Evolutionary conservation across 1,140 invertebrate genomes (phyloP).

Genomic region (Heliconius congener): DNA sequence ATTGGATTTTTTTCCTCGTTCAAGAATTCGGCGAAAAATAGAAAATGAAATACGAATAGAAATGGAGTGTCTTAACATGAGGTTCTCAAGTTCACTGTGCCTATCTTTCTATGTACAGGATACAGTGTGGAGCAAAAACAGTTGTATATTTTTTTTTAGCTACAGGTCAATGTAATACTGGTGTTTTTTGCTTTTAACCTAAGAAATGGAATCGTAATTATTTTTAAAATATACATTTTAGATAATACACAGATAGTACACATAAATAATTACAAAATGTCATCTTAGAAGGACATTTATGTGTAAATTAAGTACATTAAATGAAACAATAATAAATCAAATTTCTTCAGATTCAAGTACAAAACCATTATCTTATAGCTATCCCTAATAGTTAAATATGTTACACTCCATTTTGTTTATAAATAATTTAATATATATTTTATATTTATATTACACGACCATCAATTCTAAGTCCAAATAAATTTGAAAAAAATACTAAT

Average conservation of each 20-base stretch:
- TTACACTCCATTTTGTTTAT: constrained; percentile 22
- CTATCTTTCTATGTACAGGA: too few relatives aligned
- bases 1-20: too few relatives aligned
- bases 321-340: not conserved
- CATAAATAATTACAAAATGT: not conserved
- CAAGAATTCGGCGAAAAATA: too few relatives aligned
- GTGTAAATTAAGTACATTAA: not conserved
- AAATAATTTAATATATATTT: not conserved
- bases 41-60: too few relatives aligned
- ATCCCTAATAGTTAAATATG: constrained; percentile 12
- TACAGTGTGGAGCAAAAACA: too few relatives aligned
- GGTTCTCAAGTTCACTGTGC: too few relatives aligned
- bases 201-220: not conserved
- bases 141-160: too few relatives aligned
- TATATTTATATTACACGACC: too few relatives aligned
- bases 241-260: too few relatives aligned
- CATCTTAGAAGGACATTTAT: not conserved
- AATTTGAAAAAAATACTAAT: not conserved
- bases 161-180: not conserved
- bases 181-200: not conserved
- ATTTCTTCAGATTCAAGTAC: not conserved
- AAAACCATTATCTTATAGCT: constrained; percentile 6
- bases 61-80: too few relatives aligned
- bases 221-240: too few relatives aligned
- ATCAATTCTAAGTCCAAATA: not conserved